phyloP scores from a whole-genome alignment of 2,113 vertebrate genomes.

The Argyrosomus japonicus region DNA sequence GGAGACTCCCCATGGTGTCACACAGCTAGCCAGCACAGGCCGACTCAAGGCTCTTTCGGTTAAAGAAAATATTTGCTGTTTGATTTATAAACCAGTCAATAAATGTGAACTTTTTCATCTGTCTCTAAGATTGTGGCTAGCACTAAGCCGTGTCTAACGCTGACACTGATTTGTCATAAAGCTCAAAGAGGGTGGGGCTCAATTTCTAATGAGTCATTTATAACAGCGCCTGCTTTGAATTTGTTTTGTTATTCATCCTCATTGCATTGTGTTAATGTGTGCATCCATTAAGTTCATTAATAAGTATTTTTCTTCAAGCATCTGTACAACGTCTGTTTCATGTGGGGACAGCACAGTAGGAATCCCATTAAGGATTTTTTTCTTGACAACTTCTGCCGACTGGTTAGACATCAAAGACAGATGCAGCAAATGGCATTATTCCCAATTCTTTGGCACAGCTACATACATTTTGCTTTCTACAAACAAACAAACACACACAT shows the following conservation, averaged over 20 bases:
- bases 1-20: constrained; percentile 50
- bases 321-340: constrained; percentile 51
- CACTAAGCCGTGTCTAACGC: not conserved
- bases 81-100: constrained; percentile 44
- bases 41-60: constrained; percentile 19
- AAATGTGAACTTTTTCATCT: constrained; percentile 43
- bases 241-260: constrained; percentile 48
- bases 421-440: constrained; percentile 49
- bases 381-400: constrained; percentile 56
- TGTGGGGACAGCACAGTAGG: constrained; percentile 61
- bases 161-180: constrained; percentile 26
- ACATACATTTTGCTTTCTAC: constrained; percentile 25
- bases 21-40: constrained; percentile 22
- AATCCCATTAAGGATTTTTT: constrained; percentile 51
- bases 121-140: constrained; percentile 3
- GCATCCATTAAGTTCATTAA: constrained; percentile 62
- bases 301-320: constrained; percentile 41
- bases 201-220: constrained; percentile 47
- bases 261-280: constrained; percentile 55
- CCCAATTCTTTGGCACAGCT: constrained; percentile 42
- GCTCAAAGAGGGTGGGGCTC: constrained; percentile 38
- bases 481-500: constrained; percentile 13
- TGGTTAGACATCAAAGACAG: constrained; percentile 65
- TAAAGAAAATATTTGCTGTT: constrained; percentile 44
- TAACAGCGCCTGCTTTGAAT: constrained; percentile 37